phyloP scores from a whole-genome alignment of 2,888 invertebrate species.

The Alentia gelatinosa region DNA sequence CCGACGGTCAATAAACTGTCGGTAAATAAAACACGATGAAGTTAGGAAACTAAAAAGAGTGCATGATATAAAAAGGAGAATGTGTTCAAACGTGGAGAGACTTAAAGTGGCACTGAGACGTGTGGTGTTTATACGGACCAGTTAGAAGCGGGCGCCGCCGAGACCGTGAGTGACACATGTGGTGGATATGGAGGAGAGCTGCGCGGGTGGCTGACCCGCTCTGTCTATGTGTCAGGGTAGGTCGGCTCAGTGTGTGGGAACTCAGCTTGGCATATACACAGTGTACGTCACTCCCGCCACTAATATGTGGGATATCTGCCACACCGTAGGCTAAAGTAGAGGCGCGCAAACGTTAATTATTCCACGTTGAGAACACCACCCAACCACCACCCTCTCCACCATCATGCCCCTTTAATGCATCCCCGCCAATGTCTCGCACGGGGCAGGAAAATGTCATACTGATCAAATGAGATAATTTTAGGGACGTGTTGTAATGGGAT shows the following conservation, averaged over 20 bases:
- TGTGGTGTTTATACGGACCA: too few relatives aligned
- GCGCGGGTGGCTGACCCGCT: too few relatives aligned
- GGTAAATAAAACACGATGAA: too few relatives aligned
- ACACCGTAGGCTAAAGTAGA: neutral
- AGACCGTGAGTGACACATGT: conserved; percentile 9
- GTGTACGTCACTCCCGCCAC: neutral
- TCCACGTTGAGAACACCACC: neutral
- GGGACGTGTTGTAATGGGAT: neutral
- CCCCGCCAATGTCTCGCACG: neutral
- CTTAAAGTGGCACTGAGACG: too few relatives aligned
- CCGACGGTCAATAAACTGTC: too few relatives aligned
- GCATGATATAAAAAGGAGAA: too few relatives aligned
- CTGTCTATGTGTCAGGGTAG: neutral
- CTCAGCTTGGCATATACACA: neutral
- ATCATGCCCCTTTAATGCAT: neutral
- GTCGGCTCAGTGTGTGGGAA: neutral
- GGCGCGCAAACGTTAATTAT: neutral
- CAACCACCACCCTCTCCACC: too few relatives aligned
- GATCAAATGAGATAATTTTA: neutral
- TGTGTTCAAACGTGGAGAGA: too few relatives aligned
- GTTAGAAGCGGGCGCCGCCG: neutral
- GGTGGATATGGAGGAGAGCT: neutral
- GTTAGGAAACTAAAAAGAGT: too few relatives aligned
- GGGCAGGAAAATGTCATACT: neutral
- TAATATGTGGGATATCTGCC: neutral